A percentile compares a stretch with the other conserved stretches of the same genome.
phyloP scores from a whole-genome alignment of 2,888 invertebrate genomes.

The Norana najaformis region DNA sequence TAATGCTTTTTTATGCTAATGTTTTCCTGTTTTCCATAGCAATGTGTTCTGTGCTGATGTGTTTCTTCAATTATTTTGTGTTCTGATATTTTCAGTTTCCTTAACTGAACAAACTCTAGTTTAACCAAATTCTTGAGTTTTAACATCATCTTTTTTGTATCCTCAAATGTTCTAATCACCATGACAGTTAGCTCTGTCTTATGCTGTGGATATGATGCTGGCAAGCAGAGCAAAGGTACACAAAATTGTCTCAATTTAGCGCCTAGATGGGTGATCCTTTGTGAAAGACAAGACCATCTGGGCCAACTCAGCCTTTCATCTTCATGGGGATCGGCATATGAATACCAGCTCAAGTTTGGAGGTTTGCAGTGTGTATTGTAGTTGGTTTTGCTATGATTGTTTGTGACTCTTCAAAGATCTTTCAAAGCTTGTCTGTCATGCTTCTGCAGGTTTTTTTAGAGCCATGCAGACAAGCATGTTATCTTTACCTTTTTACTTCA shows the following conservation, averaged over 20 bases:
- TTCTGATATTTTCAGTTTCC: too few species aligned
- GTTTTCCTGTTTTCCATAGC: too few species aligned
- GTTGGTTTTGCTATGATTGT: neutral
- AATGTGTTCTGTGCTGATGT: too few species aligned
- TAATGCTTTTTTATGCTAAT: too few species aligned
- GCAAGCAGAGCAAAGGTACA: neutral
- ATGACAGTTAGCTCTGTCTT: neutral
- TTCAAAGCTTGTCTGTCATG: neutral
- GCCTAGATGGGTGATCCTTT: neutral
- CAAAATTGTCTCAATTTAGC: neutral
- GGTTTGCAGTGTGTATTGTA: neutral
- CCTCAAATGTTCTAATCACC: neutral
- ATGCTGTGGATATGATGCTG: neutral
- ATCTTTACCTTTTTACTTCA: neutral
- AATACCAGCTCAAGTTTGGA: neutral
- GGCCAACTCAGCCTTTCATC: neutral
- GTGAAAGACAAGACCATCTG: neutral
- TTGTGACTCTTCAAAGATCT: neutral
- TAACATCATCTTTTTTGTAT: neutral
- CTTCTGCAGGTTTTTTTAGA: neutral
- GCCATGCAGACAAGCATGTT: neutral
- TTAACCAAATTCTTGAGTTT: neutral
- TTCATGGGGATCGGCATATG: neutral
- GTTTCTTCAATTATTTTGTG: too few species aligned
- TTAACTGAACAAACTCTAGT: neutral